Percentiles rank a stretch among this genome's conserved stretches.
phyloP scores from a whole-genome alignment of 2,113 vertebrate genomes.

The Clinocottus analis region DNA sequence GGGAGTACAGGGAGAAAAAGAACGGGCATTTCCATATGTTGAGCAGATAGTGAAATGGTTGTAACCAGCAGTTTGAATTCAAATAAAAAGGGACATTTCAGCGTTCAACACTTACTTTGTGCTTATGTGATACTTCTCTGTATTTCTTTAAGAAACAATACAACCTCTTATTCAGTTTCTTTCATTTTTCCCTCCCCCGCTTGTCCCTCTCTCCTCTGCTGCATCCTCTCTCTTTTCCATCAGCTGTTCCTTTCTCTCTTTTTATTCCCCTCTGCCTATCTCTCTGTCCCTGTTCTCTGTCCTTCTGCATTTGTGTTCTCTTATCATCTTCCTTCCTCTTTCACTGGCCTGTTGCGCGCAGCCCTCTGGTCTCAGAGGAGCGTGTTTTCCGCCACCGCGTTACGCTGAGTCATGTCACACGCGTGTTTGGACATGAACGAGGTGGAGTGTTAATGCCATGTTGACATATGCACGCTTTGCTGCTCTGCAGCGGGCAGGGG shows the following conservation, averaged over 20 bases:
- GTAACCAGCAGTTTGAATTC: slow-evolving; percentile 12
- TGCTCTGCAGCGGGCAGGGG: slow-evolving; percentile 34
- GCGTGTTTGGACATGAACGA: slow-evolving; percentile 67
- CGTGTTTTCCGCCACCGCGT: slow-evolving; percentile 53
- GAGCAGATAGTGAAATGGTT: slow-evolving; percentile 38
- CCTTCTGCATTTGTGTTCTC: slow-evolving; percentile 30
- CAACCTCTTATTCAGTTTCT: background rate
- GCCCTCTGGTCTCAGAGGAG: slow-evolving; percentile 55
- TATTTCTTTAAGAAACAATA: slow-evolving; percentile 12
- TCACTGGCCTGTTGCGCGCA: slow-evolving; percentile 39
- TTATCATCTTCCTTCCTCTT: slow-evolving; percentile 42
- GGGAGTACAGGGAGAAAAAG: slow-evolving; percentile 39
- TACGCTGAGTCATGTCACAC: slow-evolving; percentile 68
- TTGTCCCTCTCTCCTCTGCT: background rate
- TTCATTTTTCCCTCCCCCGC: background rate
- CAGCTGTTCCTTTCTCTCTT: slow-evolving; percentile 11
- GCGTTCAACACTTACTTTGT: background rate
- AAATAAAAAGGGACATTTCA: background rate
- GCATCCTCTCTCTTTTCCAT: slow-evolving; percentile 38
- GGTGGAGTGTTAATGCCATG: slow-evolving; percentile 57
- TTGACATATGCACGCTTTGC: slow-evolving; percentile 60
- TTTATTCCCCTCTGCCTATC: background rate
- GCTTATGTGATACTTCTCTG: background rate
- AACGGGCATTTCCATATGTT: slow-evolving; percentile 58
- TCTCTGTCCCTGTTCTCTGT: slow-evolving; percentile 12